Evolutionary conservation across 1,140 invertebrate species (phyloP).

Genomic region (Drosophila pectinifera): DNA sequence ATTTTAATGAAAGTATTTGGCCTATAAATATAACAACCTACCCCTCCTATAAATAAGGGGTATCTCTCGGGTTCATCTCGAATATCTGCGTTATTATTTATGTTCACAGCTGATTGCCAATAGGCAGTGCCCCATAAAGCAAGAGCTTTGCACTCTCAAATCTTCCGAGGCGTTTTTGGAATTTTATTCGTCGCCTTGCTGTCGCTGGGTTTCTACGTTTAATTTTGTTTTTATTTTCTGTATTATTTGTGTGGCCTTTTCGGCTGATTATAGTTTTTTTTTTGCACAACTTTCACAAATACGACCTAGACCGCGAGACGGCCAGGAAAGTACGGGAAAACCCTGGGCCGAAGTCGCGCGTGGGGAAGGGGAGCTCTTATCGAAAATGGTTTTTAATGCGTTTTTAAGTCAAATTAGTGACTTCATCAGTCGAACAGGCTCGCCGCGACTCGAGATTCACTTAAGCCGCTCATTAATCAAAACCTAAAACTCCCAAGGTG

Average conservation of each 20-base stretch:
- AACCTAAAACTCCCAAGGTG: constrained; percentile 49
- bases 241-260: constrained; percentile 29
- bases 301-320: constrained; percentile 41
- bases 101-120: constrained; percentile 49
- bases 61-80: background rate
- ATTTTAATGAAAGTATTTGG: no score
- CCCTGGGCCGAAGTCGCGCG: constrained; percentile 52
- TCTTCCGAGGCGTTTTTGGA: constrained; percentile 47
- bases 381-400: constrained; percentile 83
- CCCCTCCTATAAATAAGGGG: background rate
- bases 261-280: constrained; percentile 26
- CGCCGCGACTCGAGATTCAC: constrained; percentile 58
- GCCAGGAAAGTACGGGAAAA: constrained; percentile 73
- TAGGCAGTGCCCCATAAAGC: constrained; percentile 47
- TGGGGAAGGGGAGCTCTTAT: constrained; percentile 57
- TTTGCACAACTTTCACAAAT: constrained; percentile 75
- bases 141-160: constrained; percentile 45
- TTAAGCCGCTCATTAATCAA: constrained; percentile 82
- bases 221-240: constrained; percentile 23
- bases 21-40: background rate
- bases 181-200: constrained; percentile 33
- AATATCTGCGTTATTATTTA: constrained; percentile 19
- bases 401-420: constrained; percentile 83
- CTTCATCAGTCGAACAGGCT: constrained; percentile 73
- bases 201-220: constrained; percentile 16